Base-by-base conservation (phyloP, 1,140 invertebrate genomes). In the Drosophila gunungcola region DNA sequence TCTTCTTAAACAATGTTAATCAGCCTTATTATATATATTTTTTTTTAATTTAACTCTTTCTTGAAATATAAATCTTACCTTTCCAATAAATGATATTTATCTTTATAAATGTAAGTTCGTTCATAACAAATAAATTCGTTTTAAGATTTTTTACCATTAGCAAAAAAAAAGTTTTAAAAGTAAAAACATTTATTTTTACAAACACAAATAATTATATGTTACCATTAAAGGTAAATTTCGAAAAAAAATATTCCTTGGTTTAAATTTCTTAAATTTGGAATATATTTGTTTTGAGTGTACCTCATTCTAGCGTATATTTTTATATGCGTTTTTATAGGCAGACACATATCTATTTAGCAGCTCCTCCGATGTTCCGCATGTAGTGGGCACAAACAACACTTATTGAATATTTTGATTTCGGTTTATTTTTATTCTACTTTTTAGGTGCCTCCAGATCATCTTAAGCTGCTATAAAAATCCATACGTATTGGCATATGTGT, bases 261-360 rank as follows among this genome's bases (percentile, higher is more conserved):
- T 6, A 32, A 10, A 38, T 12, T 38, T 38, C 36, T 11, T 7
- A 11, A 38, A 38, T 3, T 38, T 10, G 9, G 11, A 34, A 12
- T 10, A 16, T 9, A 2, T 10, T 16, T 51, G 32, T 1, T 51
- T 9, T 11, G 3, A 51, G 51, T 38, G 51, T 38, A 21, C 11
- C 51, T 2, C 6, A 39, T n/a, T 11, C 21, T 25, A 38, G 38
- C 60, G 46, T 82, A 60, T 88, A 82, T 88, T 76, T 79, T 79
- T 82, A 88, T 86, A 82, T 88, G 74, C 78, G 74, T 78, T 82
- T 86, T 86, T 78, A 86, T 88, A 68, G 82, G 46, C 82, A 62
- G 48, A 56, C 48, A 77, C 48, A 63, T 41, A 48, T 76, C 46
- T 60, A 80, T 68, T 67, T 81, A 65, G 56, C 62, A 43, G 74